Conservation (phyloP, 2,113 vertebrate species). For the Vulpes lagopus region DNA sequence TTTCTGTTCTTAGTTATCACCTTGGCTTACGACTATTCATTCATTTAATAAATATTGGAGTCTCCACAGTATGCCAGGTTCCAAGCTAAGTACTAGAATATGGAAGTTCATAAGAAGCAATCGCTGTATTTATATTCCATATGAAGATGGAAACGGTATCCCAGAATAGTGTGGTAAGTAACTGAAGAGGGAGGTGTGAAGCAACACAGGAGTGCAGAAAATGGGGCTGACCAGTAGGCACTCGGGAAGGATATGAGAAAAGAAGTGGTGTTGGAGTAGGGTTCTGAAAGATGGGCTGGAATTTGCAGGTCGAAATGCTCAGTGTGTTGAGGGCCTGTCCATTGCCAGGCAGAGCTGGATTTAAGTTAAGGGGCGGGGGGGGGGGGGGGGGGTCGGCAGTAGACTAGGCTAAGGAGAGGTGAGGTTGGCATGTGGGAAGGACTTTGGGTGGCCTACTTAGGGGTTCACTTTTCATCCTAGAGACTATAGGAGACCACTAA, state of each 20-base stretch:
- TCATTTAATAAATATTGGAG: background rate
- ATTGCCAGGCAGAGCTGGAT: background rate
- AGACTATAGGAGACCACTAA: background rate
- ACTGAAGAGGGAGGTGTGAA: accelerated
- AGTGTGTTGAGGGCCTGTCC: accelerated
- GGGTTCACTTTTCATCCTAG: background rate
- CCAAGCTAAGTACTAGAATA: background rate
- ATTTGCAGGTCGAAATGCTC: background rate
- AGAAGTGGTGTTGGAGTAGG: background rate
- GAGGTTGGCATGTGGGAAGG: background rate
- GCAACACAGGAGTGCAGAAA: background rate
- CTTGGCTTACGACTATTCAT: background rate
- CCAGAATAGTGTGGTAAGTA: background rate
- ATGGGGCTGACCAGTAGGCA: background rate
- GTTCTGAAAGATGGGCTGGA: background rate
- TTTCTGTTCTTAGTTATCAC: background rate
- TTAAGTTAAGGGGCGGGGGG: no score
- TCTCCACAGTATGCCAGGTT: background rate
- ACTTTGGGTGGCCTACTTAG: background rate
- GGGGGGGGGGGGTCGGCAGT: accelerated
- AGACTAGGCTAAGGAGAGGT: background rate
- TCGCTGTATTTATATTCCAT: background rate
- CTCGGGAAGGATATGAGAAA: accelerated
- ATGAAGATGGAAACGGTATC: background rate
- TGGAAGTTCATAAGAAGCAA: background rate